These are phyloP conservation scores for Leptodirus hochenwartii DNA, from an alignment of 2,888 invertebrate species.

Conservation along the genomic window DNA sequence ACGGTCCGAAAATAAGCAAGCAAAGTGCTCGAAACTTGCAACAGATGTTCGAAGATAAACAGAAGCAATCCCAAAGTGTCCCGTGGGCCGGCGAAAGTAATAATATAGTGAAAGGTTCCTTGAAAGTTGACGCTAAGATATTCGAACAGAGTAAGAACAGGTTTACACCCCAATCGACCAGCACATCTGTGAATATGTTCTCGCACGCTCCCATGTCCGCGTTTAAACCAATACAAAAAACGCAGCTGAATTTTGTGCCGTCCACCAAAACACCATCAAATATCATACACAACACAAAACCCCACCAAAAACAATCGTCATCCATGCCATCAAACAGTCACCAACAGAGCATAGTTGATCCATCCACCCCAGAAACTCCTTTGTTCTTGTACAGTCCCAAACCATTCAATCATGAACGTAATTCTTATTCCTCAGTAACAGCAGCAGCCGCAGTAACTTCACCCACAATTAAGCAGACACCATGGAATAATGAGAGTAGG, in stretches of 20 bases:
- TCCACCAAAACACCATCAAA: no score
- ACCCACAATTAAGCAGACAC: conserved; percentile 19
- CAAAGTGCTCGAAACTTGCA: conserved; percentile 23
- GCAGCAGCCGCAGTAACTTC: conserved; percentile 10
- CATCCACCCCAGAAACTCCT: conserved; percentile 14
- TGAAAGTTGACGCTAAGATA: conserved; percentile 24
- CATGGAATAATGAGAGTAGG: conserved; percentile 33
- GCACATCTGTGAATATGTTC: conserved; percentile 44
- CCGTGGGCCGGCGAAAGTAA: conserved; percentile 27
- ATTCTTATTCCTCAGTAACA: no score
- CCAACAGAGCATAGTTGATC: conserved; percentile 6
- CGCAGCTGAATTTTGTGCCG: conserved; percentile 11
- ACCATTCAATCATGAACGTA: conserved; percentile 17
- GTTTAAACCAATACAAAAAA: conserved; percentile 37
- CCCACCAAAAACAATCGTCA: conserved; percentile 2
- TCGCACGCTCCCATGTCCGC: conserved; percentile 59
- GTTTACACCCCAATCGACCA: conserved; percentile 37
- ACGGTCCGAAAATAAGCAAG: conserved; percentile 25
- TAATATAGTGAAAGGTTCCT: conserved; percentile 26
- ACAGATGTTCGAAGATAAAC: conserved; percentile 26
- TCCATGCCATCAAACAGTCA: neutral
- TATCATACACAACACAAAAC: conserved; percentile 8
- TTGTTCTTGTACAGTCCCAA: conserved; percentile 26
- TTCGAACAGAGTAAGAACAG: conserved; percentile 22
- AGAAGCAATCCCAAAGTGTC: conserved; percentile 19